Conservation (phyloP, 2,888 invertebrate genomes). For the Branchinecta sandiegonensis region DNA sequence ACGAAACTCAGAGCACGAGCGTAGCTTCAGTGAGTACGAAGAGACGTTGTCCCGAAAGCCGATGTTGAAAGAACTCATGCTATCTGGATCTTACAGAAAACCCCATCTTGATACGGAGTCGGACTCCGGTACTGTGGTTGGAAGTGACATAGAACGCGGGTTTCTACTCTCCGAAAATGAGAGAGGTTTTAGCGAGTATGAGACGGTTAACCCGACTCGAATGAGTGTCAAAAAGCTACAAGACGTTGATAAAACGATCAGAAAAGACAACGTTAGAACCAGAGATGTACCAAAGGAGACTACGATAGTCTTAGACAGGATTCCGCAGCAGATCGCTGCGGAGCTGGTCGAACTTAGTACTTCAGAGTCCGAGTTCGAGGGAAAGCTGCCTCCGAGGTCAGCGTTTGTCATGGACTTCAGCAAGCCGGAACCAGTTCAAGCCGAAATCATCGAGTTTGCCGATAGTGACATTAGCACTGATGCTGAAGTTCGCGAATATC, state of each 20-base stretch:
- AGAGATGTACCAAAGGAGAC: neutral
- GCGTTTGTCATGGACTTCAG: constrained; percentile 10
- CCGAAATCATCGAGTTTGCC: neutral
- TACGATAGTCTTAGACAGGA: neutral
- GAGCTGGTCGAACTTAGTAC: neutral
- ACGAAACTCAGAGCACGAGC: neutral
- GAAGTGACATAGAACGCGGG: too few species aligned
- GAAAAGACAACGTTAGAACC: neutral
- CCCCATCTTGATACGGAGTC: too few species aligned
- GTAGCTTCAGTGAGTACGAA: neutral
- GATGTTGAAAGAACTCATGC: too few species aligned
- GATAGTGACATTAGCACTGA: neutral
- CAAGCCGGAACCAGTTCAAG: neutral
- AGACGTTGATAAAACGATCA: too few species aligned
- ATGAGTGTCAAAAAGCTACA: too few species aligned
- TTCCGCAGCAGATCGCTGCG: neutral
- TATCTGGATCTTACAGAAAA: too few species aligned
- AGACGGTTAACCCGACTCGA: neutral
- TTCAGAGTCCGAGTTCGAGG: constrained; percentile 1
- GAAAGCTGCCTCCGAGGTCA: neutral
- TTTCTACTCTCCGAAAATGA: neutral
- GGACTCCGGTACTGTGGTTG: too few species aligned
- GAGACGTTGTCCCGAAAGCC: too few species aligned
- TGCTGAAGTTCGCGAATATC: neutral
- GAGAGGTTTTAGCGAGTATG: neutral